Evolutionary conservation across 2,888 invertebrate genomes (phyloP).

Genomic region (Bibio marci): DNA sequence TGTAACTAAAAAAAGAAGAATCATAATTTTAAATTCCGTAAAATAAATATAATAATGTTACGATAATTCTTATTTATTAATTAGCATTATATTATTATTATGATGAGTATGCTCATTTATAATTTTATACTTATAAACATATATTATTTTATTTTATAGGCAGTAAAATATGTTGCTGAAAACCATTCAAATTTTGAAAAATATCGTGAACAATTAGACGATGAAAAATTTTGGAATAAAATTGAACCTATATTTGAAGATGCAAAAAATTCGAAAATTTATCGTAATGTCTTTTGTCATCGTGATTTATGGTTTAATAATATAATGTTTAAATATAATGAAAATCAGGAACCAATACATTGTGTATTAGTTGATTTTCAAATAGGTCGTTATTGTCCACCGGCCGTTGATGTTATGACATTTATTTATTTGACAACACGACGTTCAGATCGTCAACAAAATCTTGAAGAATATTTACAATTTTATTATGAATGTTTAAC

Average conservation of each 20-base stretch:
- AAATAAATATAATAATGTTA: too few species aligned
- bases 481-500: constrained; percentile 18
- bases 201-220: not conserved
- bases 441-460: constrained; percentile 12
- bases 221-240: too few species aligned
- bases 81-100: too few species aligned
- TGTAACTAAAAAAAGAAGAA: too few species aligned
- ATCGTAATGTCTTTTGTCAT: constrained; percentile 19
- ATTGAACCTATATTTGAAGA: too few species aligned
- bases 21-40: too few species aligned
- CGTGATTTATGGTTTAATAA: constrained; percentile 20
- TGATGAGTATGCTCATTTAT: too few species aligned
- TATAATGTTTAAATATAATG: constrained; percentile 15
- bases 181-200: not conserved
- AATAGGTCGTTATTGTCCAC: constrained; percentile 21
- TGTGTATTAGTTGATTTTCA: constrained; percentile 27
- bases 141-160: not conserved
- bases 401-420: constrained; percentile 22
- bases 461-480: constrained; percentile 10
- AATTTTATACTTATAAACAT: too few species aligned
- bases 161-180: not conserved
- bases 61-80: too few species aligned
- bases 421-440: constrained; percentile 19
- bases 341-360: constrained; percentile 10
- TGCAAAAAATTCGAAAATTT: constrained; percentile 6